Base-by-base conservation (phyloP, 2,797 vertebrate genomes). In the Protonibea diacanthus region DNA sequence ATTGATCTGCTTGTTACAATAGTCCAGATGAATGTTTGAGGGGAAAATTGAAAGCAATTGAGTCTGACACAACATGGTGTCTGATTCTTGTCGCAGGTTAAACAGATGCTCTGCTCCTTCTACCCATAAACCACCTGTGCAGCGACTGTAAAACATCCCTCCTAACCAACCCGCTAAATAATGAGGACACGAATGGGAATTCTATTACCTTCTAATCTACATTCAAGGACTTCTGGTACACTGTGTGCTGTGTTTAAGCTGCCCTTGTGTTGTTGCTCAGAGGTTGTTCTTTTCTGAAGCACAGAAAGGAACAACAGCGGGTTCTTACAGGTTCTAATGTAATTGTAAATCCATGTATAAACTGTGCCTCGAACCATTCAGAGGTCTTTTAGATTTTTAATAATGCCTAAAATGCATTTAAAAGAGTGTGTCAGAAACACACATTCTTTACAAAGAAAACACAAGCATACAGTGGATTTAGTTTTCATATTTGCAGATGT, bases 1-100 rank as follows among this genome's bases (percentile, higher is more conserved):
- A 93, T 94, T 76, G 92, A 95, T 95, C 89, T 74, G 77, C 77
- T 91, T 84, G 87, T 92, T 92, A 82, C 84, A 88, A 85, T 81
- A 78, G 87, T 90, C 84, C 81, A 83, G 89, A 91, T 84, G 77
- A 92, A 93, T 92, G 88, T 91, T 90, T 86, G 79, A 78, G 81
- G 64, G 57, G 75, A 83, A 88, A 91, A 91, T 87, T 88, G 89
- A 91, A 91, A 90, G 89, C 88, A 92, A 91, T 93, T 84, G 87
- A 92, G 86, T 89, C 78, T 91, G 86, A 92, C 84, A 52, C 86
- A 86, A 86, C 85, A 88, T 74, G 82, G 65, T 78, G 76, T 74
- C 74, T 71, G 76, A 86, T 85, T 79, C 73, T 75, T 82, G 85
- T 85, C 47, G 59, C 84, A 75, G 89, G 88, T 90, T 88, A 91